Conservation (phyloP, 2,797 vertebrate genomes). For the Fratercula arctica region DNA sequence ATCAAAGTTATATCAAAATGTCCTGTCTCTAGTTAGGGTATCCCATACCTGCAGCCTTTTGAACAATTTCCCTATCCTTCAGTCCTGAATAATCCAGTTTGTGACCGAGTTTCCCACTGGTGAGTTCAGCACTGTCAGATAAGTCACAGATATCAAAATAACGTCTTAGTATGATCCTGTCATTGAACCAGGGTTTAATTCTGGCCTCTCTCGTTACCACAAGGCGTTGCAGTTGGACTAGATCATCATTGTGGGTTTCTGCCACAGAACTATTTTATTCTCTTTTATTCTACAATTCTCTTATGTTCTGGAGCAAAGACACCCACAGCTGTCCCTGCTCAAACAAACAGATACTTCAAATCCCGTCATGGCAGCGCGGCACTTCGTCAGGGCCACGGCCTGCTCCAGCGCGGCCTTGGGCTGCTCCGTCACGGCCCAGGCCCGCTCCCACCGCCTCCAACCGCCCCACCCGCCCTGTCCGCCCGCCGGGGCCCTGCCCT, state of each 20-base stretch:
- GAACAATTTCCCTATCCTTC: neutral
- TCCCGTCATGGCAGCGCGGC: rapidly evolving
- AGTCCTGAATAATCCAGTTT: neutral
- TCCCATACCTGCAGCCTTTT: neutral
- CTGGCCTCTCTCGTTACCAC: neutral
- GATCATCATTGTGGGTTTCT: rapidly evolving
- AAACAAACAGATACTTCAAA: neutral
- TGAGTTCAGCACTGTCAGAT: neutral
- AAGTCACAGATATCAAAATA: neutral
- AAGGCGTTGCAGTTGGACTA: neutral
- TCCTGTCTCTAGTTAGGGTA: rapidly evolving
- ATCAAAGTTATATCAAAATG: neutral
- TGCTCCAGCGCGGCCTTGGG: rapidly evolving
- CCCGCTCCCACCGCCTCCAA: rapidly evolving
- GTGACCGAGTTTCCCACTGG: rapidly evolving
- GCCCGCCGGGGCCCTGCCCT: neutral
- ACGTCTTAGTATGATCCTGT: rapidly evolving
- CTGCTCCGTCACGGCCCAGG: rapidly evolving
- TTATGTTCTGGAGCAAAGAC: too few relatives aligned
- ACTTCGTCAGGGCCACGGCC: rapidly evolving
- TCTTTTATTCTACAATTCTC: too few relatives aligned
- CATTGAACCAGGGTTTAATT: neutral
- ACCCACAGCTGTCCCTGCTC: neutral
- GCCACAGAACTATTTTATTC: too few relatives aligned
- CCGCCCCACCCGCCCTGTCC: rapidly evolving